Conservation (phyloP, 2,888 invertebrate species). For the Drosophila rellima region DNA sequence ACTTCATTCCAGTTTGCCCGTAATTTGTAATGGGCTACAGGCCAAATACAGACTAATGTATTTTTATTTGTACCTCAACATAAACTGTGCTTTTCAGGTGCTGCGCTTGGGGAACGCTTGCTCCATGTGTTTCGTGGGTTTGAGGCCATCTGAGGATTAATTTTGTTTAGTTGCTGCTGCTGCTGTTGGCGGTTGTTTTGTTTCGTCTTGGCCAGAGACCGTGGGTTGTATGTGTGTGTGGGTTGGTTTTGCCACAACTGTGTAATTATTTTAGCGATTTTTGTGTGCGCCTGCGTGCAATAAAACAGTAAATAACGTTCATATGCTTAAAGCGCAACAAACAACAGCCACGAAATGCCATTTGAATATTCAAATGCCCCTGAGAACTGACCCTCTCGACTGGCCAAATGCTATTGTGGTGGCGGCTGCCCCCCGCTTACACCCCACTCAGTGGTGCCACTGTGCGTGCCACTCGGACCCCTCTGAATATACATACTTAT, state of each 20-base stretch:
- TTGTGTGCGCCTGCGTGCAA: slow-evolving; percentile 76
- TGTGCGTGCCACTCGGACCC: slow-evolving; percentile 53
- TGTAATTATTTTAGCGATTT: slow-evolving; percentile 78
- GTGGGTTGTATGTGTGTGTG: slow-evolving; percentile 16
- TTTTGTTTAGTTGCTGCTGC: slow-evolving; percentile 53
- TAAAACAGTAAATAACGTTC: slow-evolving; percentile 79
- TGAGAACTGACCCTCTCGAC: slow-evolving; percentile 60
- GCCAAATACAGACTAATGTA: slow-evolving; percentile 9
- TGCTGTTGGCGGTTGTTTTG: slow-evolving; percentile 31
- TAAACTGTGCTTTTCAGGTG: slow-evolving; percentile 36
- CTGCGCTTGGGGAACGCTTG: slow-evolving; percentile 45
- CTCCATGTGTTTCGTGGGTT: slow-evolving; percentile 23
- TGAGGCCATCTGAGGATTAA: slow-evolving; percentile 70
- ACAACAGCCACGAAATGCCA: slow-evolving; percentile 53
- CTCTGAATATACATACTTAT: slow-evolving; percentile 8
- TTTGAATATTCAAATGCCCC: slow-evolving; percentile 82
- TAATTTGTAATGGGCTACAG: slow-evolving; percentile 31
- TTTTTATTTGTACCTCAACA: slow-evolving; percentile 3
- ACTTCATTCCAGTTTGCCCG: slow-evolving; percentile 17
- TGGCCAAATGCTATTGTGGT: slow-evolving; percentile 40
- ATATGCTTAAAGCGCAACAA: slow-evolving; percentile 77
- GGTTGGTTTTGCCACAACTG: slow-evolving; percentile 52
- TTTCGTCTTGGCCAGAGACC: slow-evolving; percentile 10
- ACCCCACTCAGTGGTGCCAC: slow-evolving; percentile 20
- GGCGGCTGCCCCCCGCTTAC: too few species aligned